Evolutionary conservation across 23 tunicate genomes (phyloP).

Genomic region (Ascidia mentula): DNA sequence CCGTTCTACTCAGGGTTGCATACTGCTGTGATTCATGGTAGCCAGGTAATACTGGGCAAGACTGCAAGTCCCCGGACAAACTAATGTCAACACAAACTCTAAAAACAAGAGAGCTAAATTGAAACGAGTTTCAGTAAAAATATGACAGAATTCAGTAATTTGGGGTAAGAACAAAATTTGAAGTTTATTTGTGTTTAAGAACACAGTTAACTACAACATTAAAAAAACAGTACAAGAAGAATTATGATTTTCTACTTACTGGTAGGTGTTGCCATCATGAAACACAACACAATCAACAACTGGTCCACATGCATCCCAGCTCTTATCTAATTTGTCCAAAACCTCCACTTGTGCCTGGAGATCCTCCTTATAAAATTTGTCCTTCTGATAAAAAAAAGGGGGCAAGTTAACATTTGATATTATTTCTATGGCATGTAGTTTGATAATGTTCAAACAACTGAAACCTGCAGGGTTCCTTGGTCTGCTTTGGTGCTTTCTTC

Average conservation of each 20-base stretch:
- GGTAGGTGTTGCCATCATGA: constrained; percentile 80
- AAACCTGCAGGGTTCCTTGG: no score
- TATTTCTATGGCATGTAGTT: no score
- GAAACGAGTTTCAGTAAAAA: no score
- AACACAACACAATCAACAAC: constrained; percentile 90
- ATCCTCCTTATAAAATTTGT: constrained; percentile 51
- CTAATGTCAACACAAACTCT: constrained; percentile 89
- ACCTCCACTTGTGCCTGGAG: constrained; percentile 62
- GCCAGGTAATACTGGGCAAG: constrained; percentile 61
- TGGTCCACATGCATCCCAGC: constrained; percentile 75
- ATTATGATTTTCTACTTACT: no score
- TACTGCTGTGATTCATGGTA: constrained; percentile 73
- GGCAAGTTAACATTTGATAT: no score
- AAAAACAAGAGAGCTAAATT: no score
- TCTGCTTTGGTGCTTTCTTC: no score
- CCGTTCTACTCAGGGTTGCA: constrained; percentile 39
- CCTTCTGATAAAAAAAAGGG: constrained; percentile 53
- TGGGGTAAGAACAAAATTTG: no score
- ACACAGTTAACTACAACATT: no score
- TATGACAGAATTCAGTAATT: constrained; percentile 16
- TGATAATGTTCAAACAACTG: no score
- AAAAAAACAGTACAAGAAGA: no score
- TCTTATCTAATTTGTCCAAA: constrained; percentile 76
- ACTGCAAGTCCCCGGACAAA: constrained; percentile 64
- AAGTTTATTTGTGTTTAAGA: no score